Conservation (phyloP, 2,113 vertebrate genomes). For the Ariopsis seemanni region DNA sequence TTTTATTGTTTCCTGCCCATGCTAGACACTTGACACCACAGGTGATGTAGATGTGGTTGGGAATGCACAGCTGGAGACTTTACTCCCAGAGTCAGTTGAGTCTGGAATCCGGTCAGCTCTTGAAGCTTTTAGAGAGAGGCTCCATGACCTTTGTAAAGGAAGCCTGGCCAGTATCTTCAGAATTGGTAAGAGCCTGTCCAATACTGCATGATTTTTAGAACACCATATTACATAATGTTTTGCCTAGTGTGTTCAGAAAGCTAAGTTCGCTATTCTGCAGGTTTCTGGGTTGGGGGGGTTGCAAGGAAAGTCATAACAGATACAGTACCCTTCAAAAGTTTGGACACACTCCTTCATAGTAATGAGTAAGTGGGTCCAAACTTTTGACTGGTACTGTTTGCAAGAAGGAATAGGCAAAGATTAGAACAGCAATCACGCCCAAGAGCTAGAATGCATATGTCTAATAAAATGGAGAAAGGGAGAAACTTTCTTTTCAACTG, state of each 20-base stretch:
- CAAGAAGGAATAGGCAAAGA: not conserved
- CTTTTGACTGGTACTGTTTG: too few relatives aligned
- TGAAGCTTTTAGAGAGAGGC: conserved; percentile 58
- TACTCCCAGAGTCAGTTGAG: conserved; percentile 41
- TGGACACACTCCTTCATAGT: too few relatives aligned
- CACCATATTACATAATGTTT: not conserved
- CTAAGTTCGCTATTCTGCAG: not conserved
- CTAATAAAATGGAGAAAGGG: not conserved
- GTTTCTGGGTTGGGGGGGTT: not conserved
- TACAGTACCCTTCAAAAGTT: not conserved
- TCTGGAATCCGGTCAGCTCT: conserved; percentile 55
- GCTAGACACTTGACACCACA: conserved; percentile 63
- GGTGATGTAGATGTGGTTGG: conserved; percentile 37
- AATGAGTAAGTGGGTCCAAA: too few relatives aligned
- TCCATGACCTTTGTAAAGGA: conserved; percentile 64
- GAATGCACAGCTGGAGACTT: not conserved
- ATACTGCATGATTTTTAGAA: not conserved
- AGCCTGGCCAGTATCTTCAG: conserved; percentile 58
- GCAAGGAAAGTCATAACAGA: not conserved
- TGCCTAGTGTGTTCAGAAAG: not conserved
- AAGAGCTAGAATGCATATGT: not conserved
- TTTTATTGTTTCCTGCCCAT: not conserved
- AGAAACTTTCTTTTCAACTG: not conserved
- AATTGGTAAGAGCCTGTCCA: conserved; percentile 58
- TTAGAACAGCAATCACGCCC: not conserved